These are phyloP conservation scores for Lanistes nyassanus DNA, from an alignment of 1,140 invertebrate genomes.

Conservation along the genomic window DNA sequence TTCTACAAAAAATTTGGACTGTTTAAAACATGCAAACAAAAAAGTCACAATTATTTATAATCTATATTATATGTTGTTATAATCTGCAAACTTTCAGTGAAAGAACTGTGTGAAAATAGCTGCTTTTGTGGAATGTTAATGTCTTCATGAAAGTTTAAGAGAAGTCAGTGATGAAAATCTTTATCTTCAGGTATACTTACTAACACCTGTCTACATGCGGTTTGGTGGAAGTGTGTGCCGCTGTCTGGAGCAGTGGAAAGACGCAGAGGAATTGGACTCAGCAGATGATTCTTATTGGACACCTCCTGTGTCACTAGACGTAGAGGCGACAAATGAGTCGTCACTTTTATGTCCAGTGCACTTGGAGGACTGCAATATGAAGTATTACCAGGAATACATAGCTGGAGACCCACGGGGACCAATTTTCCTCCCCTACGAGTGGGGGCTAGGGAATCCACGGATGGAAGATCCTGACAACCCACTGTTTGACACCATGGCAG, in stretches of 20 bases:
- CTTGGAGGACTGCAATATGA: constrained; percentile 44
- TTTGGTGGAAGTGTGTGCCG: constrained; percentile 53
- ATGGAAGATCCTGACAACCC: constrained; percentile 50
- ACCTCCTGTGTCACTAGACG: constrained; percentile 30
- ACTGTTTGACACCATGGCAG: constrained; percentile 31
- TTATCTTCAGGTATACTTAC: constrained; percentile 47
- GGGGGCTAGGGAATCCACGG: constrained; percentile 48
- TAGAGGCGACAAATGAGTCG: constrained; percentile 4
- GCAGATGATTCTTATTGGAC: constrained; percentile 50
- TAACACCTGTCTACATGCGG: constrained; percentile 52
- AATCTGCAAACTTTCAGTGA: neutral
- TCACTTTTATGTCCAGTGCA: constrained; percentile 43
- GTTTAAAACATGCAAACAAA: no score
- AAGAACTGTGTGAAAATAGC: neutral
- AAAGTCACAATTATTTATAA: neutral
- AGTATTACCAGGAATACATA: constrained; percentile 45
- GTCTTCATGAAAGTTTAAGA: no score
- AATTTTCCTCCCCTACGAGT: constrained; percentile 41
- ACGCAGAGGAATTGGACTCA: constrained; percentile 38
- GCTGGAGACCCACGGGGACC: constrained; percentile 28
- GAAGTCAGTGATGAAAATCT: neutral
- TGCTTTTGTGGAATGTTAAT: neutral
- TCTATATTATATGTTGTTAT: neutral
- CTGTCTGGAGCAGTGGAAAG: constrained; percentile 50
- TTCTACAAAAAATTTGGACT: no score